A percentile compares a stretch with the other conserved stretches of the same genome.
Conservation (phyloP, 2,113 vertebrate genomes). For the Syngnathus floridae region DNA sequence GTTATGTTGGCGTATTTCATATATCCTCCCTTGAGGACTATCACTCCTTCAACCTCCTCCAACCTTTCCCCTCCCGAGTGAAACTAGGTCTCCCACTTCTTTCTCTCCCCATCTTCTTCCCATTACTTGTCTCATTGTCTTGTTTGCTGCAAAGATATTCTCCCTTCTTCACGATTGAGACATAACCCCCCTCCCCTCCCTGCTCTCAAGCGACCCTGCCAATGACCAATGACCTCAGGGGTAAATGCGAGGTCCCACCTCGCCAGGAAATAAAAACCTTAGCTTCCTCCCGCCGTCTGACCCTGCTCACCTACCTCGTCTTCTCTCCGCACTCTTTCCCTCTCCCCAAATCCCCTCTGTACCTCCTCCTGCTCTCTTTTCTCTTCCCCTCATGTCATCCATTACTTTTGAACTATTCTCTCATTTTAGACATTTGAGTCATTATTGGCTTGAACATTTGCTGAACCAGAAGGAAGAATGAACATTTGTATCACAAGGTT, state of each 20-base stretch:
- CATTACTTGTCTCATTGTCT: constrained; percentile 35
- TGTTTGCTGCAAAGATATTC: constrained; percentile 47
- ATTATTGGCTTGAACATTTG: not conserved
- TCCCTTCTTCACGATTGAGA: constrained; percentile 41
- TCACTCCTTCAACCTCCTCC: constrained; percentile 46
- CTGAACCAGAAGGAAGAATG: not conserved
- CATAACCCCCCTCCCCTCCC: constrained; percentile 13
- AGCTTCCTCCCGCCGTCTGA: constrained; percentile 62
- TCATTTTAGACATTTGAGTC: not conserved
- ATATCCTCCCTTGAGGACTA: constrained; percentile 37
- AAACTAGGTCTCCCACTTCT: constrained; percentile 49
- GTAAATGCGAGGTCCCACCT: constrained; percentile 69
- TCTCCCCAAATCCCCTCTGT: constrained; percentile 51
- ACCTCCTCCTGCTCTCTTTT: constrained; percentile 35
- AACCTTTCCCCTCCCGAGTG: constrained; percentile 56
- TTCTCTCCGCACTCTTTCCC: constrained; percentile 36
- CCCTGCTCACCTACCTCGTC: constrained; percentile 58
- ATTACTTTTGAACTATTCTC: constrained; percentile 9
- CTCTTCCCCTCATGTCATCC: constrained; percentile 26
- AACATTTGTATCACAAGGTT: no score
- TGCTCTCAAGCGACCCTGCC: constrained; percentile 54
- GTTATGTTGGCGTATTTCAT: not conserved
- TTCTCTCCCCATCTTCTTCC: constrained; percentile 34
- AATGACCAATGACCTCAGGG: constrained; percentile 65
- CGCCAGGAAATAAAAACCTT: constrained; percentile 74